Conservation (phyloP, 2,113 vertebrate species). For the Pelecanoides urinatrix region DNA sequence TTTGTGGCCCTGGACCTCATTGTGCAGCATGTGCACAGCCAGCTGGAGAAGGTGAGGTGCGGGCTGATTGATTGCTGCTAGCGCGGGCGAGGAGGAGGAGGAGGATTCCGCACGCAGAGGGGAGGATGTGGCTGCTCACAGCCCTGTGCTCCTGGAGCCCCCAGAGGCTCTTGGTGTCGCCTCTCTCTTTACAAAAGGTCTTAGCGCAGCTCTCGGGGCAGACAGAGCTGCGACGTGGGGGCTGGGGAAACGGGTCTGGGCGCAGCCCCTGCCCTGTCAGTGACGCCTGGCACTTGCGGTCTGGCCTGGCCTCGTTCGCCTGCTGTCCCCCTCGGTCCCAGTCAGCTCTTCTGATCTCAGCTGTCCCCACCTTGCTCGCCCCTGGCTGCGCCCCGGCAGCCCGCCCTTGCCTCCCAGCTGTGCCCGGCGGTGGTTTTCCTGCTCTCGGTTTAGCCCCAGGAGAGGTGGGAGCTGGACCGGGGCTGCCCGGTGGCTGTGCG, state of each 20-base stretch:
- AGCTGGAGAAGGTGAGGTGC: slow-evolving; percentile 86
- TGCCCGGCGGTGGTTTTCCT: background rate
- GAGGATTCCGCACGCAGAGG: too few relatives aligned
- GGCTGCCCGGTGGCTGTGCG: background rate
- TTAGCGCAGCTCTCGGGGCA: accelerated
- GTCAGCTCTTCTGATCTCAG: background rate
- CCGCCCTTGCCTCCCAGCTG: background rate
- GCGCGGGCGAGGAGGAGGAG: accelerated
- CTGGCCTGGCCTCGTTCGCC: too few relatives aligned
- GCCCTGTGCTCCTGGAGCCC: background rate
- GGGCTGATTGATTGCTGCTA: background rate
- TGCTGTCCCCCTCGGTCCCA: background rate
- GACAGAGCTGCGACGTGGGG: background rate
- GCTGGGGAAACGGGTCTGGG: background rate
- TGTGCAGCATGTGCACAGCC: slow-evolving; percentile 90
- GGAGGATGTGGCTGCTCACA: background rate
- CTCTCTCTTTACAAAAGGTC: background rate
- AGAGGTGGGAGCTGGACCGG: background rate
- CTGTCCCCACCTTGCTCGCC: background rate
- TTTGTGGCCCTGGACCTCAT: slow-evolving; percentile 89
- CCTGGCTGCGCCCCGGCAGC: too few relatives aligned
- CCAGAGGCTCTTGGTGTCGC: accelerated
- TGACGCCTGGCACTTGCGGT: accelerated
- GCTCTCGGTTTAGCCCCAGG: too few relatives aligned
- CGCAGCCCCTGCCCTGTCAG: accelerated